Base-by-base conservation (phyloP, 64 coral and sea anemone species). In the Montipora efflorescens region DNA sequence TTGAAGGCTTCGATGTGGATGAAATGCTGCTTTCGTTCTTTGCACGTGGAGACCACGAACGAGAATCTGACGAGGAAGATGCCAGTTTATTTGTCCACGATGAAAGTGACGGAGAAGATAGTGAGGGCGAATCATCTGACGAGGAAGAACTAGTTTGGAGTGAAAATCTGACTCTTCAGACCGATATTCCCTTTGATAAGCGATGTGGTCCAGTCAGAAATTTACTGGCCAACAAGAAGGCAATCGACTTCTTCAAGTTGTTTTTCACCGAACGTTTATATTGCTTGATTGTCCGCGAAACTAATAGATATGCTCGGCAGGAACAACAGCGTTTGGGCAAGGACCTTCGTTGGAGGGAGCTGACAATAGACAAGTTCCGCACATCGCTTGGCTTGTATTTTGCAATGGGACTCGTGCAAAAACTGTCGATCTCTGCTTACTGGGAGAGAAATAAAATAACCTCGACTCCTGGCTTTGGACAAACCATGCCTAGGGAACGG, bases 1-100 rank as follows among this genome's bases (percentile, higher is more conserved):
- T 83, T 91, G 90, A 91, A 76, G 90, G 58, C 78, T 83, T 91
- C 22, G 18, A 91, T 73, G 22, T 72, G 89, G 89, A 91, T 91
- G 89, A 91, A 80, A 91, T 73, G 77, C 77, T 46, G 4, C 80
- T 91, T 48, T 55, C 14, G 1, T 91, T 91, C 15, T 72, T 91
- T 55, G 89, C 77, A 91, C 89, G 78, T 91, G 77, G 45, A 50
- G 49, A 91, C 51, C 45, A 4, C 3, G 59, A 91, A 70, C 64
- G 64, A 72, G 59, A 69, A 71, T 91, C 89, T 53, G 89, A 91
- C 70, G 78, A 80, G 78, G 77, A 82, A 51, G 77, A 90, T 70
- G 89, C 78, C 58, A 81, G 47, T 43, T 15, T 61, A 44, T 78
- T 89, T 78, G 8, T 18, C 2, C 23, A 61, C 16, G 74, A 89